Percentiles rank a stretch among this genome's conserved stretches.
phyloP scores from a whole-genome alignment of 30 jellyfish, hydroid and myxozoan genomes.

The Haliclystus octoradiatus region DNA sequence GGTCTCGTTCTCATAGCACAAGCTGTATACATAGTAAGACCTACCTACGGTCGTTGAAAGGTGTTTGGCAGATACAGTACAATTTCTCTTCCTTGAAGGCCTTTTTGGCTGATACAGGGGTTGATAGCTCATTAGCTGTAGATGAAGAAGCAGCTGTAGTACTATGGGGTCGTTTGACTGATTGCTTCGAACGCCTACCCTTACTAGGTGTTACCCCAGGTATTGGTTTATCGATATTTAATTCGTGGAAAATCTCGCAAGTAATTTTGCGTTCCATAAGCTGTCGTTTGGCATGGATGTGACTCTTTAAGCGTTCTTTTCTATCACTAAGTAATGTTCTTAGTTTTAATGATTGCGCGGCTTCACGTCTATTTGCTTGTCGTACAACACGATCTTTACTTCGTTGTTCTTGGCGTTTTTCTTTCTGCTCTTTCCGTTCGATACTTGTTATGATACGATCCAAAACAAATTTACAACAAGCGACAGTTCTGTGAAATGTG shows the following conservation, averaged over 20 bases:
- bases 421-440: slow-evolving; percentile 35
- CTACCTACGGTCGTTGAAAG: slow-evolving; percentile 74
- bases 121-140: slow-evolving; percentile 9
- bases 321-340: slow-evolving; percentile 31
- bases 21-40: too few species aligned
- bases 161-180: slow-evolving; percentile 10
- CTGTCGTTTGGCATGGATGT: slow-evolving; percentile 35
- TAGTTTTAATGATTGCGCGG: slow-evolving; percentile 14
- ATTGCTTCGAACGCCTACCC: background rate
- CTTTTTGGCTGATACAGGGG: slow-evolving; percentile 1
- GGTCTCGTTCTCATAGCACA: too few species aligned
- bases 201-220: too few species aligned
- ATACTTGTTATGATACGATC: slow-evolving; percentile 12
- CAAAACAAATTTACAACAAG: slow-evolving; percentile 27
- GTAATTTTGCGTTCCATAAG: slow-evolving; percentile 34
- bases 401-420: background rate
- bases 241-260: slow-evolving; percentile 44
- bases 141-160: slow-evolving; percentile 11
- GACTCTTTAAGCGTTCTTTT: slow-evolving; percentile 44
- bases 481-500: slow-evolving; percentile 14
- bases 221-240: background rate
- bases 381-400: slow-evolving; percentile 1
- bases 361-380: slow-evolving; percentile 1
- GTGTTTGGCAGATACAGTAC: slow-evolving; percentile 86
- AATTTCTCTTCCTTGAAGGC: slow-evolving; percentile 27